Percentiles rank a stretch among this genome's conserved stretches.
These are phyloP conservation scores for Gymnodraco acuticeps DNA, from an alignment of 2,797 vertebrate species.

Conservation along the genomic window DNA sequence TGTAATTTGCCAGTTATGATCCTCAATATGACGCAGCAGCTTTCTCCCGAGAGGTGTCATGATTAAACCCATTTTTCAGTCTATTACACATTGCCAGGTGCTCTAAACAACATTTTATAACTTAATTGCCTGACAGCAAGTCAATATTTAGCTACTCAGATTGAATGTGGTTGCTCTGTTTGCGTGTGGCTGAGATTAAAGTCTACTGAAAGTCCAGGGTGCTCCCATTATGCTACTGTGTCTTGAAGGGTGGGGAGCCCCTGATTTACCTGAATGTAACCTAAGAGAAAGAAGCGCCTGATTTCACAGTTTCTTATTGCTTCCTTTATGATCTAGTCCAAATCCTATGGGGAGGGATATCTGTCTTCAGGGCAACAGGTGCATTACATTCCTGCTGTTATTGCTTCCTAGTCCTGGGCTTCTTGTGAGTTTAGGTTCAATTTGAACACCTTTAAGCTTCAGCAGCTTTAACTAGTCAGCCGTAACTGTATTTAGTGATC, in stretches of 20 bases:
- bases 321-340: constrained; percentile 63
- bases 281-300: not conserved
- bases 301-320: constrained; percentile 56
- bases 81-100: not conserved
- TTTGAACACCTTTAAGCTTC: constrained; percentile 54
- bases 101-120: constrained; percentile 40
- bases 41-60: not conserved
- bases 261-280: constrained; percentile 34
- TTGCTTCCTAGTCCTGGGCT: constrained; percentile 44
- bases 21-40: not conserved
- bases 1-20: not conserved
- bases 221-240: constrained; percentile 1
- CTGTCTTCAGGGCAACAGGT: constrained; percentile 66
- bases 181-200: constrained; percentile 43
- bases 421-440: constrained; percentile 44
- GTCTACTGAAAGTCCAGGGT: constrained; percentile 40
- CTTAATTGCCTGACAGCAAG: constrained; percentile 60
- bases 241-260: constrained; percentile 29
- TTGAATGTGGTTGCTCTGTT: constrained; percentile 16
- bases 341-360: constrained; percentile 36
- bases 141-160: constrained; percentile 64
- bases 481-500: constrained; percentile 56
- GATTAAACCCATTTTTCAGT: constrained; percentile 1
- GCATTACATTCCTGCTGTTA: constrained; percentile 60
- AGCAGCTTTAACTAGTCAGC: constrained; percentile 49